Base-by-base conservation (phyloP, 2,113 vertebrate genomes). In the Gila orcuttii region DNA sequence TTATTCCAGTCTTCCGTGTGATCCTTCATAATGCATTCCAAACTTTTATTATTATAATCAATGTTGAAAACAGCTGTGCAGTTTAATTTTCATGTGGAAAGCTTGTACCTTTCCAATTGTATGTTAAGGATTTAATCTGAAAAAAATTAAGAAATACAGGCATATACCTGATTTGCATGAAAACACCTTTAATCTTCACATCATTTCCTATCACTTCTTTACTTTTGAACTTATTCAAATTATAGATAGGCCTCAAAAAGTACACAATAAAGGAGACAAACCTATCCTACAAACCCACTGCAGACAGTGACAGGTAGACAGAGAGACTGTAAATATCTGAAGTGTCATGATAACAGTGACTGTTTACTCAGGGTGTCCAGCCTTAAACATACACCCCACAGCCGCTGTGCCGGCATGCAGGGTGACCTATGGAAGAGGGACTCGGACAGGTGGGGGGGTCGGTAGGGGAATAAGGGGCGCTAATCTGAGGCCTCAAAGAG, bases 381-480 rank as follows among this genome's bases (percentile, higher is more conserved):
- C 52, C 79, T 33, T 82, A 66, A 39, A 66, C 62, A 57, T 73
- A 73, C 50, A 75, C 50, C 59, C n/a, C 91, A 95, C 93, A 94
- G 93, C 90, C 90, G 45, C 75, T 91, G 94, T 93, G 93, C 93
- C 92, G 89, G 93, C 79, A 28, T 85, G 83, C 80, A 50, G 90
- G 93, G 92, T 94, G 95, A 96, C 94, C 95, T 95, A 95, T 79
- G 85, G 90, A 91, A 95, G 95, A 97, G 96, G 71, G 94, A 95
- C 95, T 92, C 93, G 88, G 96, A 98, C 97, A 99, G 97, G 96
- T 98, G 96, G 94, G 87, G 90, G 93, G 87, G 76, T 82, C 92
- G 90, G 94, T 87, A 94, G 91, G 93, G 93, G 93, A 93, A 94
- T 95, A 92, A 45, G 83, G 89, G 94, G 92, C 91, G 94, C 95